Base-by-base conservation (phyloP, 2,888 invertebrate genomes). In the Dasysyrphus tricinctus region DNA sequence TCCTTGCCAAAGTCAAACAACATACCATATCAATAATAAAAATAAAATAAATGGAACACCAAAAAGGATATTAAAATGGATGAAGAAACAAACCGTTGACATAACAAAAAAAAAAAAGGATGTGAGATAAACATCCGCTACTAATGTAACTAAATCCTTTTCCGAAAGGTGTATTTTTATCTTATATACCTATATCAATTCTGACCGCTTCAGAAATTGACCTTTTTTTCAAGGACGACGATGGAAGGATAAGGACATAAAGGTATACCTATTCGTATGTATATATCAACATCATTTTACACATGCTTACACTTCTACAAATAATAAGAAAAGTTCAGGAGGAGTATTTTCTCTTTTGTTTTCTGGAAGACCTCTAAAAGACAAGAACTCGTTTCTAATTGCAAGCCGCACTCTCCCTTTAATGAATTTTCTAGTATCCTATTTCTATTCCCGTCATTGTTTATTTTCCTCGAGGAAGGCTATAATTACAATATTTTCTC, bases 361-460 rank as follows among this genome's bases (percentile, higher is more conserved):
- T 44, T 47, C 44, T 16, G 29, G 11, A 44, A 32, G 44, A 11
- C 44, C 44, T 16, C 16, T 34, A n/a, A 16, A 24, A 34, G 32
- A 34, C 24, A 5, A 42, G 69, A 29, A 57, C 69, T 74, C 32
- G 3, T 11, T 47, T 80, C 67, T 80, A 72, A 84, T 84, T 84
- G 80, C 84, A 65, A 75, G 65, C 72, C 75, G 65, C 75, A 75
- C 70, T 84, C 75, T 83, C 32, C 47, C 11, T 47, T 49, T 76
- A 80, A 84, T 80, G 70, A 84, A 84, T 84, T 80, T 63, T 67
- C 51, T 49, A 44, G 79, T 83, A 24, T 80, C 65, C 42, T 80
- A 54, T 80, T 76, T 72, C 80, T 14, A 44, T 19, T 4, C 14
- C 34, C n/a, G n/a, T 56, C 44, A 65, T 19, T 65, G 7, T 54